These are phyloP conservation scores for Rhogogaster chlorosoma DNA, from an alignment of 2,888 invertebrate genomes.

Conservation along the genomic window DNA sequence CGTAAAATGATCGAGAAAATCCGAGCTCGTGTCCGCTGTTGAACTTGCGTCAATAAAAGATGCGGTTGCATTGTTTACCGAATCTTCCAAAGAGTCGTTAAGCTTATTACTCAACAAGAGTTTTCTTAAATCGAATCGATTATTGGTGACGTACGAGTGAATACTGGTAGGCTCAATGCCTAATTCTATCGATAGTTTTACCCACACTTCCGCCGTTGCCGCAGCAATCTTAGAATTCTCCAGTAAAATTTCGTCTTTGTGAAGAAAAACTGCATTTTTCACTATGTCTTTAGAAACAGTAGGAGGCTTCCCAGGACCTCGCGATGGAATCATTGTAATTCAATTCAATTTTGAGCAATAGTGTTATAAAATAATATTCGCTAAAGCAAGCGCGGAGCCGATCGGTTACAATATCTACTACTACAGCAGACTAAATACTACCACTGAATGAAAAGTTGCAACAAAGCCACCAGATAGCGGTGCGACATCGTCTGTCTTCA, in stretches of 20 bases:
- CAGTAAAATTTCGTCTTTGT: background rate
- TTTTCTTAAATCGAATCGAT: conserved; percentile 25
- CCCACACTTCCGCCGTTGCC: conserved; percentile 6
- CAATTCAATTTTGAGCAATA: too few relatives aligned
- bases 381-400: too few relatives aligned
- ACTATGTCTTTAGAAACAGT: background rate
- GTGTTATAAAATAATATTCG: too few relatives aligned
- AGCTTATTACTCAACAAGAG: background rate
- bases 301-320: background rate
- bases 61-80: background rate
- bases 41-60: background rate
- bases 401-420: too few relatives aligned
- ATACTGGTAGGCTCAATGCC: conserved; percentile 15
- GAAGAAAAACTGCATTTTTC: background rate
- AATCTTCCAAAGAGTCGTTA: conserved; percentile 10
- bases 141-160: background rate
- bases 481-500: too few relatives aligned
- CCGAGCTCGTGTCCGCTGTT: background rate
- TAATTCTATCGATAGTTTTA: conserved; percentile 1
- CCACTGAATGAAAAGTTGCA: too few relatives aligned
- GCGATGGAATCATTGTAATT: background rate
- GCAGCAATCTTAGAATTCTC: background rate
- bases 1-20: background rate
- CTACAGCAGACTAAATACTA: too few relatives aligned
- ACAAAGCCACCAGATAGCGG: too few relatives aligned